phyloP scores from a whole-genome alignment of 2,888 invertebrate genomes.

The Lacanobia wlatinum region DNA sequence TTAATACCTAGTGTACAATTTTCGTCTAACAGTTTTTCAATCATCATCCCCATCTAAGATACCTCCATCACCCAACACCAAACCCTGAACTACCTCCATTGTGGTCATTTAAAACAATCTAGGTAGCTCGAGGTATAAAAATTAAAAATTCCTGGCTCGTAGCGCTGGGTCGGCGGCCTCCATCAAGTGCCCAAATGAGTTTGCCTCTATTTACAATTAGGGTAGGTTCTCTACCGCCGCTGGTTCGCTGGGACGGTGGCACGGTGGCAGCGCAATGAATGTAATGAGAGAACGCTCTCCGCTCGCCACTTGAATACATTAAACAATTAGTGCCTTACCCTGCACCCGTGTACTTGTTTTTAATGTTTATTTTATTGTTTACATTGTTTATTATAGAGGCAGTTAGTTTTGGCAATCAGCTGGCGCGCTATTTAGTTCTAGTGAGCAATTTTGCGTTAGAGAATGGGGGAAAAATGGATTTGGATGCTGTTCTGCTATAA shows the following conservation, averaged over 20 bases:
- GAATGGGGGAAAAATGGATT: neutral
- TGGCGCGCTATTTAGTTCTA: conserved; percentile 31
- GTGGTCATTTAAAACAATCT: conserved; percentile 63
- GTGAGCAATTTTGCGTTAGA: neutral
- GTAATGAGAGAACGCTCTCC: conserved; percentile 73
- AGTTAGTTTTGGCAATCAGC: conserved; percentile 56
- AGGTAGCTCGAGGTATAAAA: conserved; percentile 66
- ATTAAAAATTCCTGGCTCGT: conserved; percentile 80
- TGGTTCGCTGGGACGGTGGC: conserved; percentile 11
- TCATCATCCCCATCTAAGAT: neutral
- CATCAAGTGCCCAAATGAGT: conserved; percentile 82
- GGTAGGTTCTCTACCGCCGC: conserved; percentile 60
- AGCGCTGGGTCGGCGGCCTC: conserved; percentile 63
- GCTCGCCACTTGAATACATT: conserved; percentile 76
- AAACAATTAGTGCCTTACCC: conserved; percentile 73
- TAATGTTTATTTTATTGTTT: conserved; percentile 69
- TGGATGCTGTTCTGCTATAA: neutral
- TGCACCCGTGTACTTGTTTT: conserved; percentile 63
- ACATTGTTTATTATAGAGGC: conserved; percentile 61
- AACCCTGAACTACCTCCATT: conserved; percentile 36
- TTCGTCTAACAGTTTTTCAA: neutral
- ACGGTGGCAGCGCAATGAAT: conserved; percentile 68
- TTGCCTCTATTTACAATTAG: conserved; percentile 81
- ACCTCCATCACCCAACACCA: neutral
- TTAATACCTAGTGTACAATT: too few species aligned